Evolutionary conservation across 1,140 invertebrate genomes (phyloP).

Genomic region (Bombus sylvicola): DNA sequence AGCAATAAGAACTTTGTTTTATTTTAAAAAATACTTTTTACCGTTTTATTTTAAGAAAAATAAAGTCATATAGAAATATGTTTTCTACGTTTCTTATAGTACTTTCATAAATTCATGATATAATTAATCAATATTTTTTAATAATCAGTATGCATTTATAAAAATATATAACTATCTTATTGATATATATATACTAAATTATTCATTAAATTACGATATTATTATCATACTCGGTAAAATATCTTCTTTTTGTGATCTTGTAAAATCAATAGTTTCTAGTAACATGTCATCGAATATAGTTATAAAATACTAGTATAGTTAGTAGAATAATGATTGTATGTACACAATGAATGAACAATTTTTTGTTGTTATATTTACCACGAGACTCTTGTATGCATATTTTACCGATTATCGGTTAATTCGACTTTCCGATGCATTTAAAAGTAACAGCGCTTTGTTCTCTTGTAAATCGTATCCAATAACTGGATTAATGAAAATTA

Average conservation of each 20-base stretch:
- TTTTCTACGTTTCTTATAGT: not conserved
- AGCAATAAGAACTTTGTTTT: not conserved
- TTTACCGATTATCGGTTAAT: not conserved
- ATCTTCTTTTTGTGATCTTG: not conserved
- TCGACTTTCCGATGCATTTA: not conserved
- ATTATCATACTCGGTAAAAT: not conserved
- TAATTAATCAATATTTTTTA: not conserved
- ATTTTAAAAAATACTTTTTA: not conserved
- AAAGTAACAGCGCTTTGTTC: not conserved
- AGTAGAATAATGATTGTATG: not conserved
- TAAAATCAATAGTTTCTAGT: not conserved
- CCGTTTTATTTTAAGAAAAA: not conserved
- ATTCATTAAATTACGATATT: not conserved
- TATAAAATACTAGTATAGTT: not conserved
- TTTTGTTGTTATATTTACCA: not conserved
- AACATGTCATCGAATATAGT: not conserved
- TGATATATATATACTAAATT: not conserved
- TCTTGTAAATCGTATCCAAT: slow-evolving; percentile 3
- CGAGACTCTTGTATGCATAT: not conserved
- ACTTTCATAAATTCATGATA: not conserved
- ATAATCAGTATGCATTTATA: not conserved
- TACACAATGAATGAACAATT: not conserved
- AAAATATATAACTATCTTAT: not conserved
- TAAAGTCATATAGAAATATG: not conserved
- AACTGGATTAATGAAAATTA: slow-evolving; percentile 1